These are phyloP conservation scores for Napeogenes sylphis DNA, from an alignment of 2,888 invertebrate species.

Conservation along the genomic window DNA sequence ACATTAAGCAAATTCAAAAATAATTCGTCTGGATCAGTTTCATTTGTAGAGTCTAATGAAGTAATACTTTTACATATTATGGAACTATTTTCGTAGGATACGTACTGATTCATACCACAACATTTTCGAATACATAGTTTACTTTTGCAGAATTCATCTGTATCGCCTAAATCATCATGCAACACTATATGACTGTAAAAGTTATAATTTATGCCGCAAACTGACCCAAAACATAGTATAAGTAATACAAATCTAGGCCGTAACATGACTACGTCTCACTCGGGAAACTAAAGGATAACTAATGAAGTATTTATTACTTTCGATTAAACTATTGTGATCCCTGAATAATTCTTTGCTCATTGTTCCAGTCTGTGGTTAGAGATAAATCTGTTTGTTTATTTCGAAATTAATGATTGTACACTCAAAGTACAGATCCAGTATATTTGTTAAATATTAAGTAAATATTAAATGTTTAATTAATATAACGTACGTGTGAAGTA, in stretches of 20 bases:
- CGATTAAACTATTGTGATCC: background rate
- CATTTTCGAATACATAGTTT: constrained; percentile 11
- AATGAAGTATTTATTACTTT: background rate
- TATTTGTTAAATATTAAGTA: constrained; percentile 1
- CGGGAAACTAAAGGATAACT: background rate
- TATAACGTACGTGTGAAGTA: too few species aligned
- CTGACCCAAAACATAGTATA: background rate
- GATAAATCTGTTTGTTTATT: background rate
- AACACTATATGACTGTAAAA: background rate
- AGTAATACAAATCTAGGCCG: background rate
- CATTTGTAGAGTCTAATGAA: background rate
- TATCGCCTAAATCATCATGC: background rate
- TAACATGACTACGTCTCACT: constrained; percentile 3
- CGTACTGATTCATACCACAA: background rate
- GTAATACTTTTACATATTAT: background rate
- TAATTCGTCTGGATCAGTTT: background rate
- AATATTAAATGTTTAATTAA: too few species aligned
- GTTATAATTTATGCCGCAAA: background rate
- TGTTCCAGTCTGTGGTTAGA: constrained; percentile 4
- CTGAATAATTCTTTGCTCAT: constrained; percentile 5
- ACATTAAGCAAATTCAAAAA: background rate
- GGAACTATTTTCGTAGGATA: background rate
- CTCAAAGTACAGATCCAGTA: too few species aligned
- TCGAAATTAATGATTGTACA: background rate
- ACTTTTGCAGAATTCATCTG: background rate